Evolutionary conservation across 2,888 invertebrate genomes (phyloP), one percentile per base, ranked within the genome.

Genomic region (Hydrotaea cyrtoneurina): DNA sequence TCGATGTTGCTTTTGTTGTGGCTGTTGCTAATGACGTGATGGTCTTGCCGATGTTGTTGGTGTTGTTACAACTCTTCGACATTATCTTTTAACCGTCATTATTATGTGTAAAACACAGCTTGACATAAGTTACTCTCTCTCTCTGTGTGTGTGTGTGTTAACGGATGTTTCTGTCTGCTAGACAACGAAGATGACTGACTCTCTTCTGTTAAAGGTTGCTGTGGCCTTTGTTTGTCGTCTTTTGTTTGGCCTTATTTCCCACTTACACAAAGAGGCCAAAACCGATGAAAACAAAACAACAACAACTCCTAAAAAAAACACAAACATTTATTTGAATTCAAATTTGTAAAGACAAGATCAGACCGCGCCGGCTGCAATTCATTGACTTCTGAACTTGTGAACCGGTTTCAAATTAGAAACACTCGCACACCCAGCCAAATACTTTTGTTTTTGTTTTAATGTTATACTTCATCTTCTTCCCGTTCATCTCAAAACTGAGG

Each of bases 81-180:
- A 46, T 69, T 46, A 69, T 53, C 64, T 15, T 39, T 64, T 36
- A 50, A 31, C 31, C 46, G 23, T 76, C 64, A 66, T 55, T 55
- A 66, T 76, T 53, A 59, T 26, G 66, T 53, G 66, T n/a, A 36
- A 76, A 55, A 50, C 78, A 78, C 78, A 78, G 71, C 59, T 62
- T 71, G 78, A 78, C 59, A 72, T 50, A 72, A 59, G 59, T 50
- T 78, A 59, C 43, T 69, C 69, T 69, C 46, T 11, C 7, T 36
- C 64, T 36, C 23, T 8, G 21, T 23, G 57, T 5, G 21, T 19
- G 21, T 57, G 8, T 57, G 36, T 36, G 39, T 39, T 39, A 39
- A 39, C 39, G 23, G 3, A 15, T 4, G 62, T 62, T 36, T 8
- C 1, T 13, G 59, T 15, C 17, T 31, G 2, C 2, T 2, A 31